Evolutionary conservation across 2,888 invertebrate species (phyloP).

Genomic region (Caenorhabditis sp.): DNA sequence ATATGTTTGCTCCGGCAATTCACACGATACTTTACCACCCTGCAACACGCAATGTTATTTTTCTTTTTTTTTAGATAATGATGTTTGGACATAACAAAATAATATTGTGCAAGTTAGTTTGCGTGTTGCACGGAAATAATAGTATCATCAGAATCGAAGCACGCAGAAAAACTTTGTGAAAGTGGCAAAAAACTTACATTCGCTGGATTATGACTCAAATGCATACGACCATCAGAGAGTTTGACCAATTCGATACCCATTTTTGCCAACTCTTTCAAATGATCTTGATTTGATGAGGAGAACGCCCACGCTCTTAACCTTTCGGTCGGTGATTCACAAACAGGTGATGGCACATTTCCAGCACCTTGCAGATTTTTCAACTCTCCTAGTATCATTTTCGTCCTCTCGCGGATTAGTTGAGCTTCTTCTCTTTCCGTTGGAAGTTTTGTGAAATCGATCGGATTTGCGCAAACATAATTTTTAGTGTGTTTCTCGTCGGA

Average conservation of each 20-base stretch:
- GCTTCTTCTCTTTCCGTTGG: slow-evolving; percentile 47
- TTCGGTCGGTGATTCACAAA: slow-evolving; percentile 50
- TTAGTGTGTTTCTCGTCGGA: slow-evolving; percentile 34
- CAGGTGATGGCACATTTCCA: slow-evolving; percentile 12
- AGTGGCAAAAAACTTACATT: slow-evolving; percentile 84
- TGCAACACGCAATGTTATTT: slow-evolving; percentile 39
- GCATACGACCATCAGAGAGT: slow-evolving; percentile 87
- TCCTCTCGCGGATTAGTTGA: slow-evolving; percentile 43
- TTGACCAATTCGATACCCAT: slow-evolving; percentile 94
- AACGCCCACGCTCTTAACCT: slow-evolving; percentile 73
- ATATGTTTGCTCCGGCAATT: slow-evolving; percentile 34
- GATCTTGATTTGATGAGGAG: slow-evolving; percentile 84
- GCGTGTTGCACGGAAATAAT: slow-evolving; percentile 32
- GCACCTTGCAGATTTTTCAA: slow-evolving; percentile 13
- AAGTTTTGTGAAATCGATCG: slow-evolving; percentile 33
- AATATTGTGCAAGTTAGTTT: slow-evolving; percentile 4
- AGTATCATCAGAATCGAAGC: not conserved
- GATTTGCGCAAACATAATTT: slow-evolving; percentile 47
- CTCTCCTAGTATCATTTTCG: slow-evolving; percentile 54
- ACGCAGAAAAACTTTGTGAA: not conserved
- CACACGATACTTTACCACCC: slow-evolving; percentile 50
- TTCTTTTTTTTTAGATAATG: not conserved
- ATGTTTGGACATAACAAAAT: not conserved
- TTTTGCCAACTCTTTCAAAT: slow-evolving; percentile 84
- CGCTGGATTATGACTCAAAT: slow-evolving; percentile 83